Conservation (phyloP, 2,113 vertebrate species). For the Mus pahari region DNA sequence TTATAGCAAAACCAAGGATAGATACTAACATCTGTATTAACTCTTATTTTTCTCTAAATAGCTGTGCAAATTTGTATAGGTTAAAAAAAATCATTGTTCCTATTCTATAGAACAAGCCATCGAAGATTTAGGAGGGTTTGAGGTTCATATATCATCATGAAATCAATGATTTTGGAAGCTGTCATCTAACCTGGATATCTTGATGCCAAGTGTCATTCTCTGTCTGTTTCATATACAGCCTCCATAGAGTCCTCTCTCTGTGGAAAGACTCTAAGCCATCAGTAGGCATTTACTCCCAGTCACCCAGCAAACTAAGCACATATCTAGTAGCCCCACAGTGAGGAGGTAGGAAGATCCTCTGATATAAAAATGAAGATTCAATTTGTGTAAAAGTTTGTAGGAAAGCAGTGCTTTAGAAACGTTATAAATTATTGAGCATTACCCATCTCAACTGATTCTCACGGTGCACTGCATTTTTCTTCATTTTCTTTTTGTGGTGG, state of each 20-base stretch:
- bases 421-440: slow-evolving; percentile 73
- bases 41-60: slow-evolving; percentile 53
- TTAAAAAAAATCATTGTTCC: background rate
- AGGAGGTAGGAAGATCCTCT: slow-evolving; percentile 55
- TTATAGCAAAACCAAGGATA: background rate
- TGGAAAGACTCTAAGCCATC: slow-evolving; percentile 19
- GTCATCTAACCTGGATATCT: background rate
- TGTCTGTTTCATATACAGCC: background rate
- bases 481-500: slow-evolving; percentile 72
- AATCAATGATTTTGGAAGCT: background rate
- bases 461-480: slow-evolving; percentile 61
- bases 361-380: slow-evolving; percentile 68
- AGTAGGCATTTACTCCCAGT: slow-evolving; percentile 35
- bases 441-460: slow-evolving; percentile 67
- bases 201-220: background rate
- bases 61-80: background rate
- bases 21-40: background rate
- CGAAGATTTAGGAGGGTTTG: background rate
- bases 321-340: slow-evolving; percentile 42
- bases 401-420: slow-evolving; percentile 54
- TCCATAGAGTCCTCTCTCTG: background rate
- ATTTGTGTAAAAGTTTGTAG: slow-evolving; percentile 75
- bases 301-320: slow-evolving; percentile 65
- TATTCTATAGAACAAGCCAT: slow-evolving; percentile 30
- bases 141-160: background rate